Conservation (phyloP, 1,140 invertebrate genomes). For the Drosophila santomea region DNA sequence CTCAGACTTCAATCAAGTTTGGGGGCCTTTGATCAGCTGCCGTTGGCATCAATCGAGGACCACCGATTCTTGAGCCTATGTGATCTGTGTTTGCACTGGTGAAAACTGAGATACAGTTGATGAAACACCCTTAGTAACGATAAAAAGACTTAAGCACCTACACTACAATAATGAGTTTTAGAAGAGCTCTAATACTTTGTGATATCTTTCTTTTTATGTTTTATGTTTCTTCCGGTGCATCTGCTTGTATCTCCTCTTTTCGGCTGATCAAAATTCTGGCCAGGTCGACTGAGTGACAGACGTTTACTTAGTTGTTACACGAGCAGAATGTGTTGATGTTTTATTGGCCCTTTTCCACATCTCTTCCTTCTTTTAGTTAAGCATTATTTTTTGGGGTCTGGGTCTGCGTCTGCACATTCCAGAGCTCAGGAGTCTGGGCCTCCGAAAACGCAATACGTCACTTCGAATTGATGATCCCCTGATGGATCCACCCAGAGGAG, state of each 20-base stretch:
- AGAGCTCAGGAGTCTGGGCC: slow-evolving; percentile 19
- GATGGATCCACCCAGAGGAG: slow-evolving; percentile 62
- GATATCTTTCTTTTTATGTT: too few relatives aligned
- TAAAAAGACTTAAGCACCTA: too few relatives aligned
- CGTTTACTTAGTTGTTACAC: slow-evolving; percentile 81
- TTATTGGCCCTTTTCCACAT: slow-evolving; percentile 59
- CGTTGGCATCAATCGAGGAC: slow-evolving; percentile 37
- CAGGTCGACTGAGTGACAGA: slow-evolving; percentile 75
- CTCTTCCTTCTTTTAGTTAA: slow-evolving; percentile 22
- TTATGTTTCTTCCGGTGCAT: neutral
- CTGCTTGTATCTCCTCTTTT: slow-evolving; percentile 44
- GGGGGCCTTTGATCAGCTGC: slow-evolving; percentile 74
- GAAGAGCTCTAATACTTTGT: too few relatives aligned
- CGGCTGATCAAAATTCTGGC: slow-evolving; percentile 76
- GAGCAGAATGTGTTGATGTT: slow-evolving; percentile 82
- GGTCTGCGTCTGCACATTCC: slow-evolving; percentile 44
- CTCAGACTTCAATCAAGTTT: slow-evolving; percentile 73
- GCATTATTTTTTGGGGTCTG: slow-evolving; percentile 43
- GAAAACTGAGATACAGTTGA: neutral
- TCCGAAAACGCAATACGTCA: slow-evolving; percentile 66
- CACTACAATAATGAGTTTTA: too few relatives aligned
- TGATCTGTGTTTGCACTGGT: neutral
- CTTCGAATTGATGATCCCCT: slow-evolving; percentile 74
- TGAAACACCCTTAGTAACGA: too few relatives aligned
- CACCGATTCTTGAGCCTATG: neutral